These are phyloP conservation scores for Volucella bombylans DNA, from an alignment of 2,888 invertebrate species.

Conservation along the genomic window DNA sequence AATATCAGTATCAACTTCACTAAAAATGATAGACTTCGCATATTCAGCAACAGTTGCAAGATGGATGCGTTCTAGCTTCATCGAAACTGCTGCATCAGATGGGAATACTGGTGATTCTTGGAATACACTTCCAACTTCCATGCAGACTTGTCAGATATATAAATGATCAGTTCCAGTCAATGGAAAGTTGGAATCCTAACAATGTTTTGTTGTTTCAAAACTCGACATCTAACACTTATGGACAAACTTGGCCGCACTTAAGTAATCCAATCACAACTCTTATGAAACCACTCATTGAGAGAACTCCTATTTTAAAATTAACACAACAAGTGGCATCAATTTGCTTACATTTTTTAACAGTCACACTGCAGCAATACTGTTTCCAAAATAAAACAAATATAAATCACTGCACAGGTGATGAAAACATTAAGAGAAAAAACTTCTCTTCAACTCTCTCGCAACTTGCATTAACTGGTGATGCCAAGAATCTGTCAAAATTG, in stretches of 20 bases:
- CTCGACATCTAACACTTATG: constrained; percentile 81
- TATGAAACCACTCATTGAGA: constrained; percentile 90
- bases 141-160: constrained; percentile 77
- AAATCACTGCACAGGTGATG: neutral
- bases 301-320: constrained; percentile 90
- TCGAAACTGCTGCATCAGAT: constrained; percentile 42
- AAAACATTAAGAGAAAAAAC: neutral
- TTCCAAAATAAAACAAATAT: neutral
- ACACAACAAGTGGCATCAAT: constrained; percentile 92
- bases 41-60: constrained; percentile 79
- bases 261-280: constrained; percentile 84
- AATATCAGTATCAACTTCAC: constrained; percentile 74
- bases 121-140: constrained; percentile 76
- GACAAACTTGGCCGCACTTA: constrained; percentile 85
- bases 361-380: neutral
- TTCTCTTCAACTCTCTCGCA: too few relatives aligned
- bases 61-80: constrained; percentile 67
- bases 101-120: constrained; percentile 77
- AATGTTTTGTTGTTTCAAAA: constrained; percentile 74
- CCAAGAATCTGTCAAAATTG: too few relatives aligned
- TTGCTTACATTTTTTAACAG: neutral
- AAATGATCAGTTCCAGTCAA: constrained; percentile 73
- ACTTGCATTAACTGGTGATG: too few relatives aligned
- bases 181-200: constrained; percentile 70
- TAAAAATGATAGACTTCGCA: constrained; percentile 80